A percentile compares a stretch with the other conserved stretches of the same genome.
Evolutionary conservation across 2,888 invertebrate species (phyloP).

Genomic region (Lasius platythorax): DNA sequence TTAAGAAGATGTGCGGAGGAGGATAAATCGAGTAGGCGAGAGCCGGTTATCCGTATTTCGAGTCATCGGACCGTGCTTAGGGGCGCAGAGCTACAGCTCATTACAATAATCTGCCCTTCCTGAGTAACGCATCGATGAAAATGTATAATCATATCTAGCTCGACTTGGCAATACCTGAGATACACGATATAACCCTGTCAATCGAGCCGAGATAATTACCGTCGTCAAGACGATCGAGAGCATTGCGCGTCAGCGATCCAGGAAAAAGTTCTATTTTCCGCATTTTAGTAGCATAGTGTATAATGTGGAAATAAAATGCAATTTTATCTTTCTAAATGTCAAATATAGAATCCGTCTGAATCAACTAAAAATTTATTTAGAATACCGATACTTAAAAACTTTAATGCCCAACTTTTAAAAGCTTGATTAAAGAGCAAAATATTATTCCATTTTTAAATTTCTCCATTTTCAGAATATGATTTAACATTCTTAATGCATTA

Average conservation of each 20-base stretch:
- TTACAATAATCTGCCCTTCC: slow-evolving; percentile 83
- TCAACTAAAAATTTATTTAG: neutral
- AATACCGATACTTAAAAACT: neutral
- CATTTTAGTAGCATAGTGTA: slow-evolving; percentile 11
- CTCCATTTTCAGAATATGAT: neutral
- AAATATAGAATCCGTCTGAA: neutral
- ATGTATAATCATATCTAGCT: slow-evolving; percentile 81
- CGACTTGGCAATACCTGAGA: slow-evolving; percentile 17
- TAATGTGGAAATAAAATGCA: neutral
- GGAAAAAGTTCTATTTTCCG: neutral
- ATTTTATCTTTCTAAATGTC: neutral
- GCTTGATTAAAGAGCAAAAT: neutral
- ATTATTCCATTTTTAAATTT: neutral
- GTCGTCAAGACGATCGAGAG: slow-evolving; percentile 74
- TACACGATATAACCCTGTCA: slow-evolving; percentile 71
- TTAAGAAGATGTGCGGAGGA: slow-evolving; percentile 11
- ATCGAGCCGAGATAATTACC: slow-evolving; percentile 79
- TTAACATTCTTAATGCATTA: neutral
- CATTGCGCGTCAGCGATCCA: slow-evolving; percentile 16
- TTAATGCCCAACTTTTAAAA: neutral
- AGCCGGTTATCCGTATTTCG: slow-evolving; percentile 82
- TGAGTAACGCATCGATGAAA: slow-evolving; percentile 83
- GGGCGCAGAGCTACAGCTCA: slow-evolving; percentile 80
- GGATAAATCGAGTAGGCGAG: slow-evolving; percentile 67
- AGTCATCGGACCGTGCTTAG: slow-evolving; percentile 80